These are phyloP conservation scores for Poeciliopsis turrubarensis DNA, from an alignment of 2,113 vertebrate genomes.

Conservation along the genomic window DNA sequence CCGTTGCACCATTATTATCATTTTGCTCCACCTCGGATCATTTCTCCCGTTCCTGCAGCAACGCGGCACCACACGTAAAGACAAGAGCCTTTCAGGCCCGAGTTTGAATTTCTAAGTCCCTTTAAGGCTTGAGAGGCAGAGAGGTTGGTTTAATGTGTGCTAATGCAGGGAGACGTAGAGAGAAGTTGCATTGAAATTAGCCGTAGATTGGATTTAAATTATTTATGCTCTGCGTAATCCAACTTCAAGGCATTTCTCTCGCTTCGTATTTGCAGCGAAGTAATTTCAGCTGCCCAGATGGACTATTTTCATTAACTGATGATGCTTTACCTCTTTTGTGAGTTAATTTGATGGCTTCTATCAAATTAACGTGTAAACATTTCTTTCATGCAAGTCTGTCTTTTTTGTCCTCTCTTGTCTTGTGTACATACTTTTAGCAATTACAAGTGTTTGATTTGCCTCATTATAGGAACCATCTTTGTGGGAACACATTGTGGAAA, in stretches of 20 bases:
- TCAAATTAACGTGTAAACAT: not conserved
- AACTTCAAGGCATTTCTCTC: conserved; percentile 26
- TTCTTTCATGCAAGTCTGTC: not conserved
- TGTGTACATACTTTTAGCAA: conserved; percentile 53
- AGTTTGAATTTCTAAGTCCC: conserved; percentile 10
- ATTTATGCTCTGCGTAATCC: conserved; percentile 41
- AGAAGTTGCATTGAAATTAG: conserved; percentile 34
- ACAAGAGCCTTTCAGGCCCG: conserved; percentile 6
- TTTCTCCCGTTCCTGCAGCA: conserved; percentile 39
- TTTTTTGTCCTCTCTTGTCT: conserved; percentile 5
- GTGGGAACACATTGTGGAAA: not conserved
- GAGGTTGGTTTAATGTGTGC: conserved; percentile 15
- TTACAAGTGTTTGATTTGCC: conserved; percentile 56
- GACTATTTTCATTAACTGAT: conserved; percentile 16
- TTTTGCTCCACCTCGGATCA: conserved; percentile 42
- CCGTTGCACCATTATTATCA: conserved; percentile 35
- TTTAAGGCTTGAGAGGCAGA: conserved; percentile 21
- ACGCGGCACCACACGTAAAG: conserved; percentile 12
- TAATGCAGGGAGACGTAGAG: conserved; percentile 48
- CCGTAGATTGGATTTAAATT: conserved; percentile 46
- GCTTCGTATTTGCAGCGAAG: conserved; percentile 1
- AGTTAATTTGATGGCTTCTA: conserved; percentile 19
- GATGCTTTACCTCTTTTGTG: conserved; percentile 2
- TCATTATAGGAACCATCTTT: conserved; percentile 32
- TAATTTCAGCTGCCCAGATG: conserved; percentile 17